Conservation (phyloP, 2,113 vertebrate genomes). For the Ranitomeya imitator region DNA sequence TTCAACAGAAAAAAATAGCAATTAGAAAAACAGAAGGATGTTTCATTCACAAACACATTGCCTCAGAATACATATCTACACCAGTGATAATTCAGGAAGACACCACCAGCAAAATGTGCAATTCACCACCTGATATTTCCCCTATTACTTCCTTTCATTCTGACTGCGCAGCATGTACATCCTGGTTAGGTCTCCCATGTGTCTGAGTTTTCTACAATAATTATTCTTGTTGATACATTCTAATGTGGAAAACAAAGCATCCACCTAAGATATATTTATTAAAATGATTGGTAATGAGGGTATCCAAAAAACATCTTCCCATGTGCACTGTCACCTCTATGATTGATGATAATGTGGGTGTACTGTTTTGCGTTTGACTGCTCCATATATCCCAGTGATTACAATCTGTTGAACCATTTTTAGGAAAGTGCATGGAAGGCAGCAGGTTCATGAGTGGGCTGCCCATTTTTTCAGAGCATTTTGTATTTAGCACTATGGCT, state of each 20-base stretch:
- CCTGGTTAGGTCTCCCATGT: background rate
- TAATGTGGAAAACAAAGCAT: background rate
- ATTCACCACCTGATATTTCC: background rate
- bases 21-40: background rate
- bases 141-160: background rate
- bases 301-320: background rate
- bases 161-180: background rate
- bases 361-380: no score
- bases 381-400: no score
- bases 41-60: background rate
- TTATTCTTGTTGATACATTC: background rate
- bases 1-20: background rate
- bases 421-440: no score
- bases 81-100: background rate
- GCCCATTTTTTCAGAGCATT: no score
- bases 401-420: no score
- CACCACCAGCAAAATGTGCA: background rate
- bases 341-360: no score
- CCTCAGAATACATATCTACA: background rate
- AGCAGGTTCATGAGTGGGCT: no score
- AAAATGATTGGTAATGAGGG: background rate
- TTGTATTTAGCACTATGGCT: no score
- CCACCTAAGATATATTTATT: background rate
- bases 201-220: background rate
- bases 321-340: no score